These are phyloP conservation scores for Acanthococcus lagerstroemiae DNA, from an alignment of 2,888 invertebrate genomes.

Conservation along the genomic window DNA sequence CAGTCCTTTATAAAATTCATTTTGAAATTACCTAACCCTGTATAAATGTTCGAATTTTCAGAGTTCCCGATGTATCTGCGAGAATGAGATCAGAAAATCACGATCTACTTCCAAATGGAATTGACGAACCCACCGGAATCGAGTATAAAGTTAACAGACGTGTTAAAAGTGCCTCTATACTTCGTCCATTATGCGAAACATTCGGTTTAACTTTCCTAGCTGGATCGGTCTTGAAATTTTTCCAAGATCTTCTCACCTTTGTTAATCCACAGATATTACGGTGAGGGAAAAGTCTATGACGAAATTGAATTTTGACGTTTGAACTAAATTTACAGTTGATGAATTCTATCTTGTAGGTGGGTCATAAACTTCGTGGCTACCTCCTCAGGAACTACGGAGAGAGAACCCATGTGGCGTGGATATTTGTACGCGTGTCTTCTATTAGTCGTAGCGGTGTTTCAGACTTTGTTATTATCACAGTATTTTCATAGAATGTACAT, in stretches of 20 bases:
- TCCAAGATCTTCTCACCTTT: conserved; percentile 77
- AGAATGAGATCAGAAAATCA: conserved; percentile 2
- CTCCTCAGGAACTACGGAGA: too few relatives aligned
- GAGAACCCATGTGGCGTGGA: conserved; percentile 47
- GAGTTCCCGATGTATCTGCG: neutral
- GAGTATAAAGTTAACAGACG: conserved; percentile 6
- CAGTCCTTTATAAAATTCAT: too few relatives aligned
- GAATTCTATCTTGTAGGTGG: too few relatives aligned
- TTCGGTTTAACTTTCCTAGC: conserved; percentile 80
- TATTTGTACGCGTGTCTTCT: conserved; percentile 48
- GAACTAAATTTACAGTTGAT: too few relatives aligned
- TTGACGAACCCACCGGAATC: neutral
- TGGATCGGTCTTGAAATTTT: conserved; percentile 71
- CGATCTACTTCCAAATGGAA: conserved; percentile 6
- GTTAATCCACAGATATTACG: conserved; percentile 78
- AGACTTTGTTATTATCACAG: conserved; percentile 48
- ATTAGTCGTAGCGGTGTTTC: conserved; percentile 45
- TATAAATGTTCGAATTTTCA: too few relatives aligned
- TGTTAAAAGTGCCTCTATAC: conserved; percentile 55
- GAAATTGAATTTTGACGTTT: too few relatives aligned
- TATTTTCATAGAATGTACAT: conserved; percentile 48
- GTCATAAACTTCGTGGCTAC: too few relatives aligned
- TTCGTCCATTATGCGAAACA: conserved; percentile 71
- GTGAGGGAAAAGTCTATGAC: too few relatives aligned
- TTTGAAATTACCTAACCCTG: too few relatives aligned